Evolutionary conservation across 2,888 invertebrate species (phyloP), one percentile per base, ranked within the genome.

Genomic region (Hypena proboscidalis): DNA sequence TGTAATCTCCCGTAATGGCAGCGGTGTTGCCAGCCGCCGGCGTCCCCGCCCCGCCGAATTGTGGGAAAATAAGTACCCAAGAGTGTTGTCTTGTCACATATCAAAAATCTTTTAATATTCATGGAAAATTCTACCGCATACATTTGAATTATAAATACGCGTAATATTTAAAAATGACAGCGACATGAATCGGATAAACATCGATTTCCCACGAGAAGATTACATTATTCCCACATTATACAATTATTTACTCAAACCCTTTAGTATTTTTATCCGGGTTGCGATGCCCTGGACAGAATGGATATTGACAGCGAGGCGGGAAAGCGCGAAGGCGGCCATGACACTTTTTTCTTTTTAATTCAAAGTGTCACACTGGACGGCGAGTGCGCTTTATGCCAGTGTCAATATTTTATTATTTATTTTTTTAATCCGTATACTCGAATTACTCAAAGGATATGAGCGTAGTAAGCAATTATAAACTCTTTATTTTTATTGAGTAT

Each of bases 1-100:
- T 79, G 85, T 88, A 86, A 89, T 87, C 89, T 85, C 77, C 68
- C 59, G 74, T 83, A 84, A 88, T 85, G 83, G 83, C 77, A 74
- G 77, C 74, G 58, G 75, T 80, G 80, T 78, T 83, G 77, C 80
- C 79, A 80, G 79, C 68, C 71, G 69, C 70, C 64, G 52, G 60
- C 57, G 45, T 51, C 52, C 51, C 54, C 57, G 45, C 50, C 52
- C 51, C 54, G 48, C 63, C 68, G 52, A 68, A 67, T 66, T 73
- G 70, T 74, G 74, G 70, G 78, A 71, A 75, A 73, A 66, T 67
- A 61, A 58, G 55, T 17, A 35, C 14, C 22, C 21, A 33, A 46
- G 46, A 46, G 48, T 43, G 47, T 41, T 47, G 34, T 34, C 44
- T 44, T 43, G 29, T 36, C 44, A 48, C 61, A 15, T 39, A 65